A percentile compares a stretch with the other conserved stretches of the same genome.
Conservation (phyloP, 2,888 invertebrate genomes). For the Tachina grossa region DNA sequence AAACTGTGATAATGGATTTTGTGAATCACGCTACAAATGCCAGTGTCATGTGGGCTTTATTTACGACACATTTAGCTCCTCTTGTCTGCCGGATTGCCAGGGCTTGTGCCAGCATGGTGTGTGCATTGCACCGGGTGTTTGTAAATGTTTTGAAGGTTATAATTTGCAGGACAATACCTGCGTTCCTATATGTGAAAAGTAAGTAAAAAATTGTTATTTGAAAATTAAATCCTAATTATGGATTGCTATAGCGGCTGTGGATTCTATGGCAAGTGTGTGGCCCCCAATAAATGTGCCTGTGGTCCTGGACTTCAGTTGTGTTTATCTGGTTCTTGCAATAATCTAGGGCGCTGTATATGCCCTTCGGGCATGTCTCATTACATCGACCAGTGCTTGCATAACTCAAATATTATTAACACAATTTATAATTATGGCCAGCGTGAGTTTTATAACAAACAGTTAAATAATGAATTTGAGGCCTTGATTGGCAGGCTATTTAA, state of each 20-base stretch:
- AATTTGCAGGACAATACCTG: constrained; percentile 79
- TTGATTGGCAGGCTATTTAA: constrained; percentile 77
- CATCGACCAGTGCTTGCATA: constrained; percentile 76
- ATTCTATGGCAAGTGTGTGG: constrained; percentile 78
- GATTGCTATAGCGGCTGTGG: constrained; percentile 77
- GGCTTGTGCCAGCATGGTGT: constrained; percentile 83
- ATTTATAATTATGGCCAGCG: constrained; percentile 72
- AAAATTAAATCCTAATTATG: not conserved
- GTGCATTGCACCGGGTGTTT: constrained; percentile 86
- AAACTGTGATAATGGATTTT: constrained; percentile 83
- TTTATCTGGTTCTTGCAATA: constrained; percentile 75
- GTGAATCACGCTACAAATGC: constrained; percentile 82
- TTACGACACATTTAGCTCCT: constrained; percentile 76
- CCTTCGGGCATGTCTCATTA: constrained; percentile 75
- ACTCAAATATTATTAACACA: constrained; percentile 66
- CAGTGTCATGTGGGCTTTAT: constrained; percentile 80
- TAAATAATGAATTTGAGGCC: constrained; percentile 77
- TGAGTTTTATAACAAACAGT: constrained; percentile 72
- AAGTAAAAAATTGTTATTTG: constrained; percentile 34
- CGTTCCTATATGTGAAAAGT: constrained; percentile 80
- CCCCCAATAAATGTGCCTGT: constrained; percentile 82
- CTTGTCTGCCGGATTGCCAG: constrained; percentile 79
- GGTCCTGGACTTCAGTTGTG: constrained; percentile 75
- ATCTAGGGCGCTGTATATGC: constrained; percentile 76
- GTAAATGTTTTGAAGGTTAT: constrained; percentile 85